Evolutionary conservation across 2,888 invertebrate genomes (phyloP), one percentile per base, ranked within the genome.

Genomic region (Lutraria lutraria): DNA sequence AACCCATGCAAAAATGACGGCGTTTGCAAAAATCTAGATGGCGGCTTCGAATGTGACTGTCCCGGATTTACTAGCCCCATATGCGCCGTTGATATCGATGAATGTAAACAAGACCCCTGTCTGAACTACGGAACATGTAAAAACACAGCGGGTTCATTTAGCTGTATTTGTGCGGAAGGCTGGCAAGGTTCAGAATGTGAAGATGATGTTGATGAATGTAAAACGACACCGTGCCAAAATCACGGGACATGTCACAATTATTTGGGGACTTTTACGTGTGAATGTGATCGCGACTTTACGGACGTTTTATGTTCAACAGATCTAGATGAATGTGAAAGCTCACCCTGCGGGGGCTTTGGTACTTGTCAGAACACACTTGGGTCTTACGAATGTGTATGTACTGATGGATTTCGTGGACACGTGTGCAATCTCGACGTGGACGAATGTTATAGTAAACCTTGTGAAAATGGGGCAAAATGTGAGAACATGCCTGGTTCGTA

Each of bases 301-400:
- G 88, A 81, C 29, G 56, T 34, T 12, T 43, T 56, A 34, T 88
- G 88, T 81, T 34, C 34, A 12, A 63, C 25, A 10, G 87, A 88
- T 80, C 83, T 79, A 0, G 79, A 88, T 83, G 87, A 88, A 80
- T 85, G 85, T 25, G 34, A 16, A 34, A 43, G 43, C 15, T 68
- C 63, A 15, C 84, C 87, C 16, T 89, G 89, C 31, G 76, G 81
- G 19, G 83, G 89, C 56, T 54, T 87, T 53, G 92, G 88, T 15
- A 72, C 76, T 15, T 92, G 92, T 84, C 25, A 53, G 12, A 92
- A 92, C 72, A 82, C 85, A 72, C 31, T 85, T 19, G 92, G 91
- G 16, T 82, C 86, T 53, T 93, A 88, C 63, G 54, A 68, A 0
- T 94, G 94, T 82, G 53, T 83, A 19, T 91, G 91, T 81, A 16